Percentiles rank a stretch among this genome's conserved stretches.
Conservation (phyloP, 2,113 vertebrate genomes). For the Festucalex cinctus region DNA sequence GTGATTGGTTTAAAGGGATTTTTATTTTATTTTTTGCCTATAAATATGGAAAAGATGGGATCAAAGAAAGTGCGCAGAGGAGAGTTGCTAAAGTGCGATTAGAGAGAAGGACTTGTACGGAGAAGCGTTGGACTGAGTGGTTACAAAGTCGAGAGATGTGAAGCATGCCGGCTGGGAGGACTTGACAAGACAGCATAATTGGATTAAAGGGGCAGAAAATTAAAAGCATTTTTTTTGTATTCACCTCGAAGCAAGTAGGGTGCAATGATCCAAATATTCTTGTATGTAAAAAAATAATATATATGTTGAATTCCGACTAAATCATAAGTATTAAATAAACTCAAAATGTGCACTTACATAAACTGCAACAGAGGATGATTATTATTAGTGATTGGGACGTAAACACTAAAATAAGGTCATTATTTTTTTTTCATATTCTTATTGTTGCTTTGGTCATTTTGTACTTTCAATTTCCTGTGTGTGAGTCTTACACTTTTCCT, state of each 20-base stretch:
- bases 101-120: conserved; percentile 9
- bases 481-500: too few species aligned
- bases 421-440: too few species aligned
- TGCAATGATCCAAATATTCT: conserved; percentile 21
- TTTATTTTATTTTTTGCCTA: conserved; percentile 44
- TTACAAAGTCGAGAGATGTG: conserved; percentile 11
- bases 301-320: background rate
- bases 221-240: conserved; percentile 38
- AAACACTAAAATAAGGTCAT: too few species aligned
- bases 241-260: conserved; percentile 23
- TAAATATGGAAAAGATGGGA: conserved; percentile 30
- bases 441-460: too few species aligned
- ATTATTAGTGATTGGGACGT: too few species aligned
- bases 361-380: too few species aligned
- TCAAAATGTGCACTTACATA: too few species aligned
- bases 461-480: too few species aligned
- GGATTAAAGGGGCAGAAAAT: conserved; percentile 58
- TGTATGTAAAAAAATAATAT: background rate
- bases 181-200: conserved; percentile 40
- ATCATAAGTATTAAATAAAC: too few species aligned
- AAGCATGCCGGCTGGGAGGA: conserved; percentile 35
- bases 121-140: conserved; percentile 1
- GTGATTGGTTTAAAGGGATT: conserved; percentile 63
- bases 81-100: background rate
- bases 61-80: conserved; percentile 34